These are phyloP conservation scores for Odontamblyopus rebecca DNA, from an alignment of 2,797 vertebrate genomes.

Conservation along the genomic window DNA sequence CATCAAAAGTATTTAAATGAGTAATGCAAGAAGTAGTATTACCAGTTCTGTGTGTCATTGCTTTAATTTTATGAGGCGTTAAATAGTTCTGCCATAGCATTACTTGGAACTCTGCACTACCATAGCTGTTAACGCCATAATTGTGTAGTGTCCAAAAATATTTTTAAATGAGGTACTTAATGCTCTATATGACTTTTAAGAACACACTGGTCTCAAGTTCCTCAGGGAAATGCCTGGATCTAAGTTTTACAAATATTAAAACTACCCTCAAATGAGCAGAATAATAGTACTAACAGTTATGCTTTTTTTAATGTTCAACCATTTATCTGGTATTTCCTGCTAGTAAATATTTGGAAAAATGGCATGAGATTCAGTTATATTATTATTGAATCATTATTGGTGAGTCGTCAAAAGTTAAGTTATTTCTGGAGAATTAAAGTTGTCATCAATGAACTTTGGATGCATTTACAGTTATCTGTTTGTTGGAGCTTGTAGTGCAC, in stretches of 20 bases:
- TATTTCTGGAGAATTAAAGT: background rate
- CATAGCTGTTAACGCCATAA: background rate
- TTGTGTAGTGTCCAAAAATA: background rate
- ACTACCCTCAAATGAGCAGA: background rate
- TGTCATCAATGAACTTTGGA: background rate
- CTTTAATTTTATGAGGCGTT: background rate
- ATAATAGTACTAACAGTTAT: background rate
- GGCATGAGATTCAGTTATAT: background rate
- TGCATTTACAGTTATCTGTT: background rate
- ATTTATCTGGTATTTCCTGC: too few species aligned
- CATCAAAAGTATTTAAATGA: conserved; percentile 30
- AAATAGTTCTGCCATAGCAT: background rate
- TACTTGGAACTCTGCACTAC: background rate
- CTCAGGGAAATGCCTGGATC: too few species aligned
- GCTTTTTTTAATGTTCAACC: too few species aligned
- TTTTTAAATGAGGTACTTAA: background rate
- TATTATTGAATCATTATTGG: background rate
- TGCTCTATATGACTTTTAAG: too few species aligned
- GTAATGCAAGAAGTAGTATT: conserved; percentile 17
- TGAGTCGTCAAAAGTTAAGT: background rate
- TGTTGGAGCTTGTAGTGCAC: conserved; percentile 2
- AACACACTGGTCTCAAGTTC: too few species aligned
- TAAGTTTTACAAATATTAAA: background rate
- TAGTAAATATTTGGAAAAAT: background rate
- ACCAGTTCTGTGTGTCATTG: conserved; percentile 30